Evolutionary conservation across 2,797 vertebrate genomes (phyloP).

Genomic region (Mormyrus hasselquistii): DNA sequence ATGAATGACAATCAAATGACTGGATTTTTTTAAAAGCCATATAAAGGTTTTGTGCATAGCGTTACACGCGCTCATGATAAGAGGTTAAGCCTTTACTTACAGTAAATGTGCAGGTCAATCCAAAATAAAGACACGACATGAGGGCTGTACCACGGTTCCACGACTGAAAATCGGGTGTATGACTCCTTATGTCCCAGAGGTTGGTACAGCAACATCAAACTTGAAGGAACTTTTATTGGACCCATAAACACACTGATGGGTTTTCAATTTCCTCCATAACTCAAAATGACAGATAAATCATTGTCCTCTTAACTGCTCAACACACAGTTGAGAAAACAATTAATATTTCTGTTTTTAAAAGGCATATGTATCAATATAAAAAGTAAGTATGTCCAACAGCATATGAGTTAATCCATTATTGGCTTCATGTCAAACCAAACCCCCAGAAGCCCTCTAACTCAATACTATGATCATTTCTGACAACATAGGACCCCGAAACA

Average conservation of each 20-base stretch:
- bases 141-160: background rate
- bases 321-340: background rate
- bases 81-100: background rate
- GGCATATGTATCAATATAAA: background rate
- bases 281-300: background rate
- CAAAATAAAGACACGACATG: background rate
- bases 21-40: background rate
- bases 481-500: background rate
- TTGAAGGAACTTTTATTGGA: background rate
- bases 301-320: background rate
- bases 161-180: background rate
- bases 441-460: background rate
- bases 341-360: conserved; percentile 9
- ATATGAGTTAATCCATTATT: background rate
- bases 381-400: background rate
- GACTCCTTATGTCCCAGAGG: background rate
- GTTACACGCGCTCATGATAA: background rate
- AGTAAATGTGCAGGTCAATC: background rate
- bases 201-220: background rate
- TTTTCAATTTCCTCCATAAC: conserved; percentile 13
- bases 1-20: background rate
- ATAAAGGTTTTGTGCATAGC: background rate
- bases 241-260: background rate
- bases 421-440: background rate
- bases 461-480: background rate